A percentile compares a stretch with the other conserved stretches of the same genome.
Conservation (phyloP, 2,888 invertebrate species). For the Lasius fuliginosus region DNA sequence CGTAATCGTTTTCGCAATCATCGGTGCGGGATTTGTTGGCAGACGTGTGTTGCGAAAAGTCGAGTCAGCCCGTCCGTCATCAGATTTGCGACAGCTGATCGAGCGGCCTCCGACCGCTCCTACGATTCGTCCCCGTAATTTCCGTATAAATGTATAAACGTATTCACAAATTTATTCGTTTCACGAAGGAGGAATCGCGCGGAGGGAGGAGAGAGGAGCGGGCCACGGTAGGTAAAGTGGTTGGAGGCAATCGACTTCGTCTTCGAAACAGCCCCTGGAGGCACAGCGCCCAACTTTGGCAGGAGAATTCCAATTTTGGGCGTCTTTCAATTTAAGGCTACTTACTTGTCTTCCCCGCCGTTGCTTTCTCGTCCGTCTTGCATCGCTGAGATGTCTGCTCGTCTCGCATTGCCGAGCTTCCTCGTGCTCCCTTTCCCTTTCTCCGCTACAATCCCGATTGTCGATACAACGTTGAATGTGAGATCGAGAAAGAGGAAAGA, state of each 20-base stretch:
- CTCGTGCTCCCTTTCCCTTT: conserved; percentile 38
- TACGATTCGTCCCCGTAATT: conserved; percentile 72
- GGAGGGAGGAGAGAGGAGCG: conserved; percentile 24
- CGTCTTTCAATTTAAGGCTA: conserved; percentile 83
- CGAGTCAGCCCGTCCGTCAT: conserved; percentile 64
- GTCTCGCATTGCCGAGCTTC: conserved; percentile 54
- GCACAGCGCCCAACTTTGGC: conserved; percentile 77
- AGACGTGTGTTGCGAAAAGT: conserved; percentile 7
- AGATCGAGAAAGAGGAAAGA: background rate
- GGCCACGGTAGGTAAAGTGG: conserved; percentile 20
- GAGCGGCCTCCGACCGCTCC: conserved; percentile 41
- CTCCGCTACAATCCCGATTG: conserved; percentile 28
- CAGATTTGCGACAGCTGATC: conserved; percentile 73
- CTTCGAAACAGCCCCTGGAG: conserved; percentile 72
- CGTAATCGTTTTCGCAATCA: conserved; percentile 52
- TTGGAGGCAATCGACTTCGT: conserved; percentile 68
- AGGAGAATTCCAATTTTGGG: conserved; percentile 83
- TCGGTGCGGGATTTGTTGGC: conserved; percentile 47
- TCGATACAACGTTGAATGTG: conserved; percentile 59
- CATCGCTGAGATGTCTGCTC: conserved; percentile 45
- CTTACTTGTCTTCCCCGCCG: conserved; percentile 81
- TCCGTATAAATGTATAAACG: conserved; percentile 74
- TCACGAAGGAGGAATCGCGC: background rate
- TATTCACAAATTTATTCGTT: conserved; percentile 75
- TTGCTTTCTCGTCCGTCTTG: conserved; percentile 66